Percentiles rank a stretch among this genome's conserved stretches.
phyloP scores from a whole-genome alignment of 2,113 vertebrate genomes.

The Telmatochromis sp. region DNA sequence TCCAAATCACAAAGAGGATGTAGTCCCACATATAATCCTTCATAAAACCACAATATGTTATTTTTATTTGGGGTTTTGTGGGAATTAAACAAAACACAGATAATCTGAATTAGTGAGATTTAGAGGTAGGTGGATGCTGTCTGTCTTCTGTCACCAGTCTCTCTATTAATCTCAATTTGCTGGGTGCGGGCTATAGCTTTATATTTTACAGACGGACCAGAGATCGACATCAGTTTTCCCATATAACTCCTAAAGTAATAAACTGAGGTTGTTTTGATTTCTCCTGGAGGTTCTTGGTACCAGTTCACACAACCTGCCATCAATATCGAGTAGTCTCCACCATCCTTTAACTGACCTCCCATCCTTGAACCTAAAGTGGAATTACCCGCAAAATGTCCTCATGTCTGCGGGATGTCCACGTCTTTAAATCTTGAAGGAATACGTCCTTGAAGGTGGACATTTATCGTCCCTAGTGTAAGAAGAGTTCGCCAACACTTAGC shows the following conservation, averaged over 20 bases:
- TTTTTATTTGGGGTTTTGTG: background rate
- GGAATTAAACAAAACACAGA: background rate
- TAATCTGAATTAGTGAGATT: background rate
- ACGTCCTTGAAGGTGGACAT: background rate
- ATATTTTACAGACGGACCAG: background rate
- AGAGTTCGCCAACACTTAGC: background rate
- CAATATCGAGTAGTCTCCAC: background rate
- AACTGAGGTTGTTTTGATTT: background rate
- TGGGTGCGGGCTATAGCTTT: rapidly evolving
- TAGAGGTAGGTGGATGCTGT: background rate
- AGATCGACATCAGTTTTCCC: background rate
- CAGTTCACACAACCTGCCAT: background rate
- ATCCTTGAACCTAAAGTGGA: background rate
- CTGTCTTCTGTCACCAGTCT: background rate
- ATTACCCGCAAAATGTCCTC: background rate
- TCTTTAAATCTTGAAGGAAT: background rate
- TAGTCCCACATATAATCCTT: background rate
- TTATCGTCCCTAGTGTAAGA: background rate
- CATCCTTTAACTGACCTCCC: background rate
- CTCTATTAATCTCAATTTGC: background rate
- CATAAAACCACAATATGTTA: background rate
- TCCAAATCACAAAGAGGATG: background rate
- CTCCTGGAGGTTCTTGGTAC: background rate
- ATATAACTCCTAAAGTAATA: background rate
- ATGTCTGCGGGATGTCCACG: background rate